phyloP scores from a whole-genome alignment of 2,113 vertebrate species.

The Hyla sarda region DNA sequence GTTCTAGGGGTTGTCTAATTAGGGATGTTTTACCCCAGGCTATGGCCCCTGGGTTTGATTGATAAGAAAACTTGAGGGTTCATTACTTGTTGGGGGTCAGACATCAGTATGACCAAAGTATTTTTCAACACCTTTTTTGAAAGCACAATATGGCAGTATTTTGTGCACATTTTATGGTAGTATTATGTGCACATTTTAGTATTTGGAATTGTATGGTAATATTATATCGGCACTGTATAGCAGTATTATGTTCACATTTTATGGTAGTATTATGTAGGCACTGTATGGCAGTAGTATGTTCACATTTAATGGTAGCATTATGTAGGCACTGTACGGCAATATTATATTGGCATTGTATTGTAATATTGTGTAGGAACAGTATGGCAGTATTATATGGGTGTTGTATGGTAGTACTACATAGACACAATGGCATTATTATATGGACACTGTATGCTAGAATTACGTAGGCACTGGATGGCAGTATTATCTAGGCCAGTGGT shows the following conservation, averaged over 20 bases:
- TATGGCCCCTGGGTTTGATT: too few species aligned
- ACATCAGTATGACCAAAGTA: too few species aligned
- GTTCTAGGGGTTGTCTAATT: too few species aligned
- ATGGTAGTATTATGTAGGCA: neutral
- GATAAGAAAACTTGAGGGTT: too few species aligned
- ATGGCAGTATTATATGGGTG: neutral
- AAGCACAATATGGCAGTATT: neutral
- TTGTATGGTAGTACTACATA: neutral
- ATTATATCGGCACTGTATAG: neutral
- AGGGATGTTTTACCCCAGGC: too few species aligned
- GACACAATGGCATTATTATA: neutral
- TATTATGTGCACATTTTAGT: neutral
- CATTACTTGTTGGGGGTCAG: too few species aligned
- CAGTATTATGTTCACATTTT: neutral
- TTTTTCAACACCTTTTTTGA: too few species aligned
- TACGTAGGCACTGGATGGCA: neutral
- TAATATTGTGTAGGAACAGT: neutral
- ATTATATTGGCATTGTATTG: neutral
- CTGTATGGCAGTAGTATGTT: neutral
- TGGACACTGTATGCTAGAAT: neutral
- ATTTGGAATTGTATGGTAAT: neutral
- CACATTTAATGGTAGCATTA: neutral
- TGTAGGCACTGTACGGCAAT: neutral
- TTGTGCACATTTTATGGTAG: too few species aligned
- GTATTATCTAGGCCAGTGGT: too few species aligned